Evolutionary conservation across 1,140 invertebrate species (phyloP), one percentile per base, ranked within the genome.

Genomic region (Apolygus lucorum): DNA sequence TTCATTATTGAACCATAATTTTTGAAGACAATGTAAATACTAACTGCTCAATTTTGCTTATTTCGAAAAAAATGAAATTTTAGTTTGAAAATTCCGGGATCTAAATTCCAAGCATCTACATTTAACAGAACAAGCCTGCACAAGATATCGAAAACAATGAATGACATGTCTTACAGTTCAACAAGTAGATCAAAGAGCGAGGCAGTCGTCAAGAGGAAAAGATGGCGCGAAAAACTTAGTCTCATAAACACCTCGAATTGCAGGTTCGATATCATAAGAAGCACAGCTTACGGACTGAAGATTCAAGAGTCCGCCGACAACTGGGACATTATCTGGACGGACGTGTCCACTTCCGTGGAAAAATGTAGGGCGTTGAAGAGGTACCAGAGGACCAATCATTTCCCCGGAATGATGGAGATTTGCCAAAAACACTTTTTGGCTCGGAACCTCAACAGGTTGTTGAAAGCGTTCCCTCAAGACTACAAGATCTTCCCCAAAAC

Each of bases 401-500:
- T 93, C 78, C 92, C 92, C n/a, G 91, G 91, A 26, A 94, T 95
- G 91, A 82, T 87, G 70, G 92, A 94, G 78, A 92, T 95, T 72
- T 94, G 91, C 80, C 84, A 88, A 73, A 95, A 94, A 80, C 91
- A 94, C 81, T 79, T 92, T 54, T 79, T 95, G 4, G 90, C 91
- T 8, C 79, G 90, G 67, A 94, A 94, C 78, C 81, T 95, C 63
- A 93, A 91, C 78, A 83, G 91, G 70, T 93, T 95, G 92, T 79
- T 86, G 63, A 89, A 91, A 79, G 76, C 90, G 27, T 95, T 91
- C 79, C 91, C 92, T 0, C 88, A 90, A 74, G 91, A 94, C 69
- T 96, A 95, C 77, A 90, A 89, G 75, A 91, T 95, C 78, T 95
- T 92, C 78, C 93, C 93, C 1, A 92, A 90, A 81, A 92, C 92